Evolutionary conservation across 2,113 vertebrate genomes (phyloP), one percentile per base, ranked within the genome.

Genomic region (Alexandromys fortis): DNA sequence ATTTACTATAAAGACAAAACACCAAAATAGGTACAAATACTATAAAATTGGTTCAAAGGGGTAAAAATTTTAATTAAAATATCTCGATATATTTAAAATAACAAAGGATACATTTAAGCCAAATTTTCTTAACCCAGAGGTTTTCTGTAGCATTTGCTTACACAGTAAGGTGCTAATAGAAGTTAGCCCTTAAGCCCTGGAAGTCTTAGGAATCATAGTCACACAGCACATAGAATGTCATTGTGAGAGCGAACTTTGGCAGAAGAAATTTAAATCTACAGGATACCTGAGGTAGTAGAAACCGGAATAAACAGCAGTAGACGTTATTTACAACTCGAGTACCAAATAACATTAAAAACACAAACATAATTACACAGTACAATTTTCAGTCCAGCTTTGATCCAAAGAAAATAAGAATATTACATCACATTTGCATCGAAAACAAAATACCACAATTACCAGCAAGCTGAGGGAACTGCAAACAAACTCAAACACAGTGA

Each of bases 241-340:
- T 98, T 98, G 98, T 99, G 99, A 99, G 98, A 99, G 98, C 99
- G 99, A 99, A 99, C 99, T 99, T 99, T 99, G 99, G 99, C 99
- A 99, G 99, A 99, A 99, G 99, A 99, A 98, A 58, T 58, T 58
- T 58, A 97, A 99, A 98, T 99, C 99, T 99, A 99, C 99, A 99
- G 99, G 99, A 99, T 98, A 99, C 99, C 99, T 99, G 99, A 99
- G 99, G 99, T 99, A 99, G 99, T 99, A 99, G 99, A 99, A 99
- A 99, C 97, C 99, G 99, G 98, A 99, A 99, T 99, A 99, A 99
- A 99, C 99, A 99, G 99, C 99, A 99, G 99, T 98, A 99, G 98
- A 99, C 98, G 92, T 99, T 98, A 99, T 99, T 99, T 99, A 99
- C 99, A 98, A 99, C 98, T 99, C 96, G 99, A 99, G 99, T 99